A percentile compares a stretch with the other conserved stretches of the same genome.
Conservation (phyloP, 2,888 invertebrate species). For the Sclerodermus sp. region DNA sequence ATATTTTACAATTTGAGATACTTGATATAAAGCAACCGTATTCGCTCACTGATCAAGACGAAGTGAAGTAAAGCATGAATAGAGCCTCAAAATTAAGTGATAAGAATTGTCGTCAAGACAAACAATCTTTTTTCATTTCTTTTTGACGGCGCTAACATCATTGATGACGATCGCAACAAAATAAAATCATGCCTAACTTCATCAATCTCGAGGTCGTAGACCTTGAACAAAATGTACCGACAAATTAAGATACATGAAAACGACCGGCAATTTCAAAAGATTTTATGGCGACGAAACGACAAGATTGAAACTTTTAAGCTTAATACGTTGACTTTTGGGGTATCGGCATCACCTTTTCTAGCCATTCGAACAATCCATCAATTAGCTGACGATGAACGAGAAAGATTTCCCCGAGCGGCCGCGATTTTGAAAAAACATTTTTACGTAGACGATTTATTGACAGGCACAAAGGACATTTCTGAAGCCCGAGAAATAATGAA, state of each 20-base stretch:
- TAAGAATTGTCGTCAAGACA: too few relatives aligned
- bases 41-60: too few relatives aligned
- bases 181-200: too few relatives aligned
- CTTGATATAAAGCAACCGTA: too few relatives aligned
- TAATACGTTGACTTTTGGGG: slow-evolving; percentile 7
- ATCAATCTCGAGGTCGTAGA: too few relatives aligned
- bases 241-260: slow-evolving; percentile 13
- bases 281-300: slow-evolving; percentile 28
- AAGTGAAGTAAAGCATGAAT: too few relatives aligned
- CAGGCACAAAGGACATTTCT: neutral
- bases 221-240: slow-evolving; percentile 35
- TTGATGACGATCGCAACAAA: too few relatives aligned
- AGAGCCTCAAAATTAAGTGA: too few relatives aligned
- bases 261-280: slow-evolving; percentile 26
- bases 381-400: neutral
- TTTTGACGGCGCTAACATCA: too few relatives aligned
- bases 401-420: neutral
- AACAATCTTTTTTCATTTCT: too few relatives aligned
- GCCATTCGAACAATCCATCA: slow-evolving; percentile 1
- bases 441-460: slow-evolving; percentile 4
- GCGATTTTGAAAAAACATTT: neutral
- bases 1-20: too few relatives aligned
- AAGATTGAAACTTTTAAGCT: slow-evolving; percentile 6
- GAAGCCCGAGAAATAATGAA: neutral
- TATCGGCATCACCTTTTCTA: slow-evolving; percentile 7